phyloP scores from a whole-genome alignment of 2,888 invertebrate species.

The Automeris io region DNA sequence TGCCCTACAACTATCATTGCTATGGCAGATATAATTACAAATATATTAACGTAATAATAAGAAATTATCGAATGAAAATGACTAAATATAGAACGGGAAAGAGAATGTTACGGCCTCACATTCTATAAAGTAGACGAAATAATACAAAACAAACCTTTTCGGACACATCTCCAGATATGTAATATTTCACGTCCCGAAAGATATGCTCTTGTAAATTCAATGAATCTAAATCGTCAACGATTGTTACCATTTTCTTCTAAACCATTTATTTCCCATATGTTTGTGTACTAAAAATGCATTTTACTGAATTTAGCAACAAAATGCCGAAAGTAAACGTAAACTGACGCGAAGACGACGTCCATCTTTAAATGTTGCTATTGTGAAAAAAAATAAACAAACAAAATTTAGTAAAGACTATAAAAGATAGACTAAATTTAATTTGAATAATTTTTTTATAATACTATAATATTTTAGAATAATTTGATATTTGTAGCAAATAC shows the following conservation, averaged over 20 bases:
- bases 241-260: conserved; percentile 71
- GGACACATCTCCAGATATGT: conserved; percentile 86
- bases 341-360: conserved; percentile 52
- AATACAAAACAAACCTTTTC: conserved; percentile 80
- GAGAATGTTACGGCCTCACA: too few relatives aligned
- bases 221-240: conserved; percentile 72
- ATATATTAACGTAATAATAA: too few relatives aligned
- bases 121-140: conserved; percentile 39
- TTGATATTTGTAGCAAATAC: too few relatives aligned
- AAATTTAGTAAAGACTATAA: too few relatives aligned
- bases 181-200: conserved; percentile 91
- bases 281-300: conserved; percentile 49
- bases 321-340: conserved; percentile 38
- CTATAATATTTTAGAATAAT: too few relatives aligned
- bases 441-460: too few relatives aligned
- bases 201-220: conserved; percentile 77
- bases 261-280: conserved; percentile 16
- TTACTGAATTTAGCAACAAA: conserved; percentile 41
- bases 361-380: conserved; percentile 46
- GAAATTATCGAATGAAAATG: too few relatives aligned
- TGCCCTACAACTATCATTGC: too few relatives aligned
- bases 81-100: too few relatives aligned
- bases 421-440: too few relatives aligned
- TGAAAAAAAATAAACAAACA: conserved; percentile 9
- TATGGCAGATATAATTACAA: too few relatives aligned